Base-by-base conservation (phyloP, 37 sponge, comb jelly and placozoan genomes). In the Hexactinellida sp. region DNA sequence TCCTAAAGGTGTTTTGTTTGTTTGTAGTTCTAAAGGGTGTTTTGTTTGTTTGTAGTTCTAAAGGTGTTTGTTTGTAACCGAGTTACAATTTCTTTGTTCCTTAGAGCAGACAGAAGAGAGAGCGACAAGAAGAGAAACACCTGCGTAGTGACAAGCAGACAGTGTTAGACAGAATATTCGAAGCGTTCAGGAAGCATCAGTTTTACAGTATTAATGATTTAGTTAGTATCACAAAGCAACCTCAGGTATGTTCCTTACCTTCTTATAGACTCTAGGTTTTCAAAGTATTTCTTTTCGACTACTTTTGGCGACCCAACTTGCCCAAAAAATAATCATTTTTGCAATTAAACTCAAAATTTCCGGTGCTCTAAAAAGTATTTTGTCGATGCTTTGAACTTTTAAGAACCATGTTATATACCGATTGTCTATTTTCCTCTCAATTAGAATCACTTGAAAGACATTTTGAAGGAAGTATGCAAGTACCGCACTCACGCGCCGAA, bases 401-500 rank as follows among this genome's bases (percentile, higher is more conserved):
- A n/a, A n/a, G n/a, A n/a, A n/a, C n/a, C n/a, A n/a, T n/a, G n/a
- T n/a, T n/a, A n/a, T n/a, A n/a, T 47, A 47, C 9, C 52, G 52
- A 19, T 19, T 47, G 52, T 47, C 52, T 47, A 47, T 47, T 39
- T 34, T 82, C 52, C 21, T 37, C 10, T 89, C 87, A 37, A 82
- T 9, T 84, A 96, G 97, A 47, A 83, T 0, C 94, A 94, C 86
- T 84, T 98, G 84, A 95, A 92, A 84, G 96, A 94, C 83, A 91
- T 98, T 9, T 85, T 98, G 52, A 87, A 84, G 38, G 96, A 92
- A 37, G 93, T 98, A 52, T 91, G 92, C 83, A 36, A 71, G 0
- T 95, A 95, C 92, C 94, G 92, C 84, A 93, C 93, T 0, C 94
- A 92, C 82, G 86, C 86, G 47, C 99, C 96, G 23, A 93, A 95